Evolutionary conservation across 2,113 vertebrate genomes (phyloP).

Genomic region (Probosciger aterrimus): DNA sequence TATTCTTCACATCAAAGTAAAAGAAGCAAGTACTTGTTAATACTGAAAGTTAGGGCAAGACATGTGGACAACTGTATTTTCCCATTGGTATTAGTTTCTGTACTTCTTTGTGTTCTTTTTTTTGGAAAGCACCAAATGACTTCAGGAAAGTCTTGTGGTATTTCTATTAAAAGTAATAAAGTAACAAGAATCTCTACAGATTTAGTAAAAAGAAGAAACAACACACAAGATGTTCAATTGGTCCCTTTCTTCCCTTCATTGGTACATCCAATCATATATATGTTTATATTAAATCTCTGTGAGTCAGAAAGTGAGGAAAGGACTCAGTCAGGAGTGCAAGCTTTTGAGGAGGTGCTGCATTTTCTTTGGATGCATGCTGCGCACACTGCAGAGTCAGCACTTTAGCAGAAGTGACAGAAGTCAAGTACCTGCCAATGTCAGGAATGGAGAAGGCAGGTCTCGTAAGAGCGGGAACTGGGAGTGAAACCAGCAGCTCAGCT

Average conservation of each 20-base stretch:
- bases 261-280: not conserved
- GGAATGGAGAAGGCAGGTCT: not conserved
- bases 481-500: not conserved
- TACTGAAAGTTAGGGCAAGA: not conserved
- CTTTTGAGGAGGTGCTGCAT: not conserved
- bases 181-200: not conserved
- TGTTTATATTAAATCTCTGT: not conserved
- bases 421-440: not conserved
- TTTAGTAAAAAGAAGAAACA: not conserved
- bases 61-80: not conserved
- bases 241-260: not conserved
- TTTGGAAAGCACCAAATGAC: not conserved
- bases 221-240: not conserved
- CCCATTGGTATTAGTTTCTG: not conserved
- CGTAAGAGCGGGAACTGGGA: not conserved
- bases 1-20: not conserved
- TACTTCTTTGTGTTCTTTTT: not conserved
- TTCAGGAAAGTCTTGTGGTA: not conserved
- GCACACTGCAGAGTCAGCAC: not conserved
- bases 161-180: constrained; percentile 10
- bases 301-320: not conserved
- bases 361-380: not conserved
- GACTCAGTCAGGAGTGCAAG: not conserved
- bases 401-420: constrained; percentile 32
- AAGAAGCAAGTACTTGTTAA: not conserved